These are phyloP conservation scores for Drosophila neocordata DNA, from an alignment of 1,140 invertebrate species.

Conservation along the genomic window DNA sequence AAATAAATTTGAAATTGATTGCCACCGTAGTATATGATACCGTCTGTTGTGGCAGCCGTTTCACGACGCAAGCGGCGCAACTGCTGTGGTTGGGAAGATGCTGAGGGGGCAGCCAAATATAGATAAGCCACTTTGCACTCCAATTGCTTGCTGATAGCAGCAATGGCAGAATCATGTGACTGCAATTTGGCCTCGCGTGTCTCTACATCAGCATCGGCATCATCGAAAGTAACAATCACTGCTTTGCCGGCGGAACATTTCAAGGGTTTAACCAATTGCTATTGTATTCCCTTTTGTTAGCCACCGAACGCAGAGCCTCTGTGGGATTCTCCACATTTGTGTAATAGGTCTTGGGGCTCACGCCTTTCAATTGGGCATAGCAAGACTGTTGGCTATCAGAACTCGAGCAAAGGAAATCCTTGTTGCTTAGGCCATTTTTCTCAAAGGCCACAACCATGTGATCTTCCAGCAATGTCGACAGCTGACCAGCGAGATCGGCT, in stretches of 20 bases:
- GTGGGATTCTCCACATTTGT: constrained; percentile 71
- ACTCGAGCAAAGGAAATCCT: constrained; percentile 71
- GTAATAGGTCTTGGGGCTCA: constrained; percentile 74
- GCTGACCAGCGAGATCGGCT: constrained; percentile 58
- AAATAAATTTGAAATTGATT: constrained; percentile 70
- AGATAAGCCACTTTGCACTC: constrained; percentile 74
- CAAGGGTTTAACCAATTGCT: constrained; percentile 51
- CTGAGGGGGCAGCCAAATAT: constrained; percentile 64
- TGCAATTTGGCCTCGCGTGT: constrained; percentile 79
- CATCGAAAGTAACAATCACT: constrained; percentile 82
- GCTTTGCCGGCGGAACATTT: constrained; percentile 62
- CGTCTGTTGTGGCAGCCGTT: constrained; percentile 50
- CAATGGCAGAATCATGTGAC: constrained; percentile 82
- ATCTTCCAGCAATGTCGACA: constrained; percentile 58
- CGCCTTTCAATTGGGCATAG: constrained; percentile 65
- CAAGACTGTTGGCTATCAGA: constrained; percentile 56
- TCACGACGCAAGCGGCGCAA: constrained; percentile 53
- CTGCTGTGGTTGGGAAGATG: constrained; percentile 47
- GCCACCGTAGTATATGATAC: constrained; percentile 4
- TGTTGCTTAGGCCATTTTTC: constrained; percentile 69
- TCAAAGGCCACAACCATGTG: constrained; percentile 78
- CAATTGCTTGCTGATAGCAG: constrained; percentile 61
- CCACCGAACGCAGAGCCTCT: constrained; percentile 61
- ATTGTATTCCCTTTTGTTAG: constrained; percentile 58
- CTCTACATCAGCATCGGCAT: constrained; percentile 73